Base-by-base conservation (phyloP, 2,113 vertebrate genomes). In the Pandion haliaetus region DNA sequence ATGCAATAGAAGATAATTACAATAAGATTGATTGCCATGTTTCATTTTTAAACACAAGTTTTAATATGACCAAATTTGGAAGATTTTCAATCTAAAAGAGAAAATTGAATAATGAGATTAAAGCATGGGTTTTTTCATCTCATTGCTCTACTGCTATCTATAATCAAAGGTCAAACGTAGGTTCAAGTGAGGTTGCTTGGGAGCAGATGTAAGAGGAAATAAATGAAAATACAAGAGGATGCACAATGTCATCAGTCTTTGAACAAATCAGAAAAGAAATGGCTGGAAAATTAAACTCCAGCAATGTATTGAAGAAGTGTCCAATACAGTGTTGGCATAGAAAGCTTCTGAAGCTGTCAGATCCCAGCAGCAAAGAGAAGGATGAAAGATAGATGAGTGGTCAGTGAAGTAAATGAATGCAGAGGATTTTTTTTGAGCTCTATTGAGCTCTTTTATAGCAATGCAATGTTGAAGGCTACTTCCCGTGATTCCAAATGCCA, bases 221-320 rank as follows among this genome's bases (percentile, higher is more conserved):
- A 90, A 92, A 88, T 54, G 26, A 76, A 71, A 94, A 91, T 21
- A 47, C 20, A 25, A 61, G 42, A 93, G 36, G 34, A 84, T 63
- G 61, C 21, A 67, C 18, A 67, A 10, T 26, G 38, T 45, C 81
- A 65, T 74, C 52, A 34, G 25, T 82, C 82, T 86, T 85, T 67
- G 73, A 85, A 71, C 36, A 80, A 87, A 89, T 82, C 73, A 45
- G 78, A 61, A 50, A 82, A 94, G 4, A 76, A 86, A 29, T 44
- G 49, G 52, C 52, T 89, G 82, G 86, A 88, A 93, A 88, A 91
- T 93, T 87, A 78, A 96, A 83, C 59, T 80, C 45, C 32, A 76
- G 23, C 71, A 63, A 40, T 57, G 38, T 69, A 50, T 8, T 79
- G 83, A 72, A 52, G 55, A 79, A 65, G n/a, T 54, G 49, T 82